These are phyloP conservation scores for Cygnus buccinator DNA, from an alignment of 2,113 vertebrate genomes.

Conservation along the genomic window DNA sequence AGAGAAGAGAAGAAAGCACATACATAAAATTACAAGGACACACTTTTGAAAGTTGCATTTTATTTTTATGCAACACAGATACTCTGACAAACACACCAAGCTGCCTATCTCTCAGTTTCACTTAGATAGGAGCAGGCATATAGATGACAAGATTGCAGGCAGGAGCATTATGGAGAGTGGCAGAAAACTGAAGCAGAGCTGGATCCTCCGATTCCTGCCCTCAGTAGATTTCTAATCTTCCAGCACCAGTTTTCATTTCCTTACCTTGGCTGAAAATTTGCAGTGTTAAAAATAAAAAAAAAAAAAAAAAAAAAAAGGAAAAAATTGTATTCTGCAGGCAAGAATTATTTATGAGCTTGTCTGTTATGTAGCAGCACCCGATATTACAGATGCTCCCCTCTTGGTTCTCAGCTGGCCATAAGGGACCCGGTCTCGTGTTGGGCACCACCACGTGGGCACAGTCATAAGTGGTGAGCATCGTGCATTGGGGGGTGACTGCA, in stretches of 20 bases:
- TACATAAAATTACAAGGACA: neutral
- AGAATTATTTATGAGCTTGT: neutral
- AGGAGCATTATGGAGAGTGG: neutral
- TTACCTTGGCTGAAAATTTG: rapidly evolving
- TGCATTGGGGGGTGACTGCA: rapidly evolving
- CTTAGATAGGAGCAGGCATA: neutral
- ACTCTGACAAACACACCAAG: neutral
- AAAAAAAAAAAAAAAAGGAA: neutral
- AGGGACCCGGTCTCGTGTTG: rapidly evolving
- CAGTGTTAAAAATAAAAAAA: neutral
- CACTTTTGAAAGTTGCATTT: neutral
- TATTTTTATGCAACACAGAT: neutral
- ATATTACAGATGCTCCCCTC: neutral
- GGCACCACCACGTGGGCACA: rapidly evolving
- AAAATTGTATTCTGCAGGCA: neutral
- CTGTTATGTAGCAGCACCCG: neutral
- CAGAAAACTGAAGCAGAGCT: neutral
- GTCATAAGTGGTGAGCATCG: rapidly evolving
- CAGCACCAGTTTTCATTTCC: constrained; percentile 27
- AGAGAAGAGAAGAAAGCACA: neutral
- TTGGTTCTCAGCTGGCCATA: neutral
- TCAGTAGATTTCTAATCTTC: neutral
- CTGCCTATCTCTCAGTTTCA: neutral
- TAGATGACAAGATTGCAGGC: neutral
- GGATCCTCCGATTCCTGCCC: neutral